phyloP scores from a whole-genome alignment of 1,140 invertebrate genomes.

The Heliconius hewitsoni region DNA sequence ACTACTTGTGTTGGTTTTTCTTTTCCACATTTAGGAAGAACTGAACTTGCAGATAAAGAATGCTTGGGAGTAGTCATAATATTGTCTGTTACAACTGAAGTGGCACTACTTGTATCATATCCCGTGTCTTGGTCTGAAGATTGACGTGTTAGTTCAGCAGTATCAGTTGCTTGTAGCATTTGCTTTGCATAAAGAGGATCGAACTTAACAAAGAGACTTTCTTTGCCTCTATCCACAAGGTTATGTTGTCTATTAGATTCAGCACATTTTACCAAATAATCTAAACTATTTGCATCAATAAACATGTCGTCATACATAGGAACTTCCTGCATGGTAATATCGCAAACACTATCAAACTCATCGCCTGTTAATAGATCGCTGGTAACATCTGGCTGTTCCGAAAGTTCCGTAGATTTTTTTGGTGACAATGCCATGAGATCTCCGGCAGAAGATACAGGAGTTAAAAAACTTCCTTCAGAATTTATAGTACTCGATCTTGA shows the following conservation, averaged over 20 bases:
- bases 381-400: conserved; percentile 51
- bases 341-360: conserved; percentile 67
- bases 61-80: conserved; percentile 51
- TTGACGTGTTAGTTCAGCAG: conserved; percentile 42
- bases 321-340: conserved; percentile 71
- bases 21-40: conserved; percentile 46
- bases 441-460: conserved; percentile 61
- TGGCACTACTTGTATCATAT: conserved; percentile 71
- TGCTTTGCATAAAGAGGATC: conserved; percentile 82
- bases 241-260: conserved; percentile 60
- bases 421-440: conserved; percentile 71
- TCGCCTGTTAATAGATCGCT: conserved; percentile 66
- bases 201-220: conserved; percentile 84
- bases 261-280: conserved; percentile 67
- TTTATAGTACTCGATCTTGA: conserved; percentile 43
- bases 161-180: conserved; percentile 40
- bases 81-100: conserved; percentile 58
- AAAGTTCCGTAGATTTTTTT: conserved; percentile 43
- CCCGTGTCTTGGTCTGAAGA: conserved; percentile 61
- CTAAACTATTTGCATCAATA: conserved; percentile 66
- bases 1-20: conserved; percentile 73
- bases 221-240: conserved; percentile 74
- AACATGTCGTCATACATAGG: conserved; percentile 62
- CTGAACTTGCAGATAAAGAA: conserved; percentile 52
- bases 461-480: conserved; percentile 62